Percentiles rank a stretch among this genome's conserved stretches.
phyloP scores from a whole-genome alignment of 1,140 invertebrate species.

The Tetragonula clypearis region DNA sequence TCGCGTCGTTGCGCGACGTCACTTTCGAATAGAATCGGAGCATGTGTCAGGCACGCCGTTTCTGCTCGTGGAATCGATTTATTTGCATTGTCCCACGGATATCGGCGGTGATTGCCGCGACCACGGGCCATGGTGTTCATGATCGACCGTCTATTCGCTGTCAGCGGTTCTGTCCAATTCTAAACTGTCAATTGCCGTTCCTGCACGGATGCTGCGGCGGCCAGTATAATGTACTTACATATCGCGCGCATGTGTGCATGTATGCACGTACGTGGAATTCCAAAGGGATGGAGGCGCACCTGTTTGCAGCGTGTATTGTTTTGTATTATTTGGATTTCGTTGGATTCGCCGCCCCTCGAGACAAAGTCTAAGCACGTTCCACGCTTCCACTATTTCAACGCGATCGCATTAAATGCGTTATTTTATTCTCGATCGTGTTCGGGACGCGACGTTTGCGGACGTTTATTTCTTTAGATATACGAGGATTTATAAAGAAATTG shows the following conservation, averaged over 20 bases:
- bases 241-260: neutral
- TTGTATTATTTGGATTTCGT: neutral
- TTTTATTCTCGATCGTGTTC: too few species aligned
- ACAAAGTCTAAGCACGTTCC: too few species aligned
- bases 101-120: constrained; percentile 36
- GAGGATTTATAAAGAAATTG: too few species aligned
- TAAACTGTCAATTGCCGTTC: constrained; percentile 62
- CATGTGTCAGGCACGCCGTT: neutral
- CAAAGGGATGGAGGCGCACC: neutral
- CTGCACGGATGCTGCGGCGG: constrained; percentile 39
- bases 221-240: constrained; percentile 36
- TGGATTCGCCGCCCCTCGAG: too few species aligned
- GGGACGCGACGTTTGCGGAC: too few species aligned
- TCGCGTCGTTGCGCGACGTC: neutral
- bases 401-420: too few species aligned
- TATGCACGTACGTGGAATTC: constrained; percentile 19
- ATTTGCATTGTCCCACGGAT: constrained; percentile 28
- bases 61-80: constrained; percentile 4
- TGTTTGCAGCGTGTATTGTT: neutral
- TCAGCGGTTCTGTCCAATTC: constrained; percentile 57
- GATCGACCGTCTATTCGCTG: constrained; percentile 61
- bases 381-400: too few species aligned
- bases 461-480: too few species aligned
- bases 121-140: constrained; percentile 48
- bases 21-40: neutral